Percentiles rank a stretch among this genome's conserved stretches.
Conservation (phyloP, 2,113 vertebrate genomes). For the Passer domesticus region DNA sequence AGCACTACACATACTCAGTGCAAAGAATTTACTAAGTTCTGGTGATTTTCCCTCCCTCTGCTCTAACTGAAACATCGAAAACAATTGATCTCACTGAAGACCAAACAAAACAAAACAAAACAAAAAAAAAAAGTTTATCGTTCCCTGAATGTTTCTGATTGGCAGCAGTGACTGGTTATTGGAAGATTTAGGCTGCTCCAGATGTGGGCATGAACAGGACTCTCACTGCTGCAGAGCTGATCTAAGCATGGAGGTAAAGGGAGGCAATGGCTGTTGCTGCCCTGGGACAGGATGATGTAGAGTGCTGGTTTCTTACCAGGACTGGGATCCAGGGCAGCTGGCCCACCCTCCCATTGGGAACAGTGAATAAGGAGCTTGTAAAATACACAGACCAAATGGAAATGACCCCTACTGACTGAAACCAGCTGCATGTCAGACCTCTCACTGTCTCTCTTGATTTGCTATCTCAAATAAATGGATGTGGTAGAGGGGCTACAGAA, state of each 20-base stretch:
- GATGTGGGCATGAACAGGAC: background rate
- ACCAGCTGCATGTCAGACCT: constrained; percentile 81
- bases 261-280: background rate
- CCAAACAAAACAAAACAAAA: background rate
- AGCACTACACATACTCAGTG: background rate
- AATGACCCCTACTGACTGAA: constrained; percentile 81
- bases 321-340: constrained; percentile 81
- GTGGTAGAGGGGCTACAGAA: constrained; percentile 40
- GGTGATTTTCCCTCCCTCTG: constrained; percentile 11
- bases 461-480: constrained; percentile 71
- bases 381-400: constrained; percentile 81
- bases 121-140: background rate
- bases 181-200: background rate
- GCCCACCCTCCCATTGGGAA: constrained; percentile 80
- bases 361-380: constrained; percentile 84
- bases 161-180: constrained; percentile 5
- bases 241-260: background rate
- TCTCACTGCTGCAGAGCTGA: background rate
- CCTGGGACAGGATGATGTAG: constrained; percentile 60
- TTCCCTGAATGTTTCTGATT: constrained; percentile 62
- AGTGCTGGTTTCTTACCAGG: constrained; percentile 69
- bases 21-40: constrained; percentile 43
- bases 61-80: constrained; percentile 44
- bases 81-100: constrained; percentile 25
- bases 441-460: constrained; percentile 68